Base-by-base conservation (phyloP, 2,113 vertebrate species). In the Leucopsar rothschildi region DNA sequence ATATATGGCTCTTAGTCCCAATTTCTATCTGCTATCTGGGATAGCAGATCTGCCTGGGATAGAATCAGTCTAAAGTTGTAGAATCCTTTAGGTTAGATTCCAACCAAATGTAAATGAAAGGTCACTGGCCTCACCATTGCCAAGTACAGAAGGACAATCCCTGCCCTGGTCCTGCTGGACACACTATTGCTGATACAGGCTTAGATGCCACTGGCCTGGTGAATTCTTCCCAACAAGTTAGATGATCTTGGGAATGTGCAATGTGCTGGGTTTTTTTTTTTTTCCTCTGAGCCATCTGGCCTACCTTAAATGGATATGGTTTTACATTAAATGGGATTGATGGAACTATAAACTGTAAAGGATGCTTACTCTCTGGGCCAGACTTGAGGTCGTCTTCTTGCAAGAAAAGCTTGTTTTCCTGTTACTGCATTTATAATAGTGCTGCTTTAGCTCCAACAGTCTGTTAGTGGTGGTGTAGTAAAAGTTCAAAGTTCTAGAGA, bases 81-180 rank as follows among this genome's bases (percentile, higher is more conserved):
- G 37, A 83, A 75, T 80, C 28, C 9, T 44, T 75, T 63, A 52
- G 24, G 7, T 21, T 80, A 49, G 72, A 42, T 33, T 90, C 18
- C 29, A 68, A 0, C n/a, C 47, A 60, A 68, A 31, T 35, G 24
- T 47, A 82, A 69, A 33, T 76, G 29, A 40, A 76, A 55, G 11
- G 4, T 50, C 49, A 7, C 12, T 27, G 5, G 29, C 56, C 50
- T 73, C 27, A 18, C 19, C 53, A 64, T 35, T 72, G 69, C 31
- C 0, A 0, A 40, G 11, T 15, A n/a, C 12, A 45, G 35, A 21
- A 42, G 40, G 3, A 27, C 1, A 2, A 10, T 65, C 18, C 11
- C 24, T 61, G 31, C 20, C 37, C n/a, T 63, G 3, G 4, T 70
- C 11, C 53, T 70, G 12, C 63, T 90, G 57, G 9, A 18, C 28